Evolutionary conservation across 2,113 vertebrate species (phyloP).

Genomic region (Megatriorchis doriae): DNA sequence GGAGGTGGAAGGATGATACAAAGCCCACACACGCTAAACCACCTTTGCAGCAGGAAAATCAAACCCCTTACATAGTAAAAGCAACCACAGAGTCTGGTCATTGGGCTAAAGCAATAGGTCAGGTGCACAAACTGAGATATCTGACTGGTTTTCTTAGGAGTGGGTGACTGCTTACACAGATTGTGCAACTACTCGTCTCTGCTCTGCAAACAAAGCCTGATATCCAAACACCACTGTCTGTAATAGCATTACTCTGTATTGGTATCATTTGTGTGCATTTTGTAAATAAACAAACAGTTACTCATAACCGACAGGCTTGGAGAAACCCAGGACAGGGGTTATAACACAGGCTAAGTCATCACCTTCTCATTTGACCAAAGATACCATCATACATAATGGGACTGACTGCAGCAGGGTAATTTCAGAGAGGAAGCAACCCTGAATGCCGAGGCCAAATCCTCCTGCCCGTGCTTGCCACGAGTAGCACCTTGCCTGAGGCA

Average conservation of each 20-base stretch:
- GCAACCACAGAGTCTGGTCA: background rate
- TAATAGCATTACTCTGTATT: background rate
- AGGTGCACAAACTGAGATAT: background rate
- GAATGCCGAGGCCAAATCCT: background rate
- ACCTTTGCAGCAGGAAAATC: background rate
- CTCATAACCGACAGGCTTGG: background rate
- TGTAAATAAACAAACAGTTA: conserved; percentile 25
- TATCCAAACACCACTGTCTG: background rate
- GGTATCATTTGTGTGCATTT: fast-evolving
- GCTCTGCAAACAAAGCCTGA: background rate
- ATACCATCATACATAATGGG: background rate
- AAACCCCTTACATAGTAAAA: background rate
- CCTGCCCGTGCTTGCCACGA: background rate
- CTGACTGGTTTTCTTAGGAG: background rate
- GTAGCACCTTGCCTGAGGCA: background rate
- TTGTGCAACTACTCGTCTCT: background rate
- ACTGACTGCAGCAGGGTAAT: background rate
- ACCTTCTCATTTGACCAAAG: background rate
- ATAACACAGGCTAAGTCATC: background rate
- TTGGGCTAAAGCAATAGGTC: background rate
- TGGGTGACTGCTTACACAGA: background rate
- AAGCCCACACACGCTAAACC: background rate
- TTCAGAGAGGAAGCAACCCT: background rate
- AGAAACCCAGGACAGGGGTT: background rate
- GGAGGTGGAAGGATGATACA: background rate